Percentiles rank a stretch among this genome's conserved stretches.
Evolutionary conservation across 2,797 vertebrate genomes (phyloP).

Genomic region (Hipposideros larvatus): DNA sequence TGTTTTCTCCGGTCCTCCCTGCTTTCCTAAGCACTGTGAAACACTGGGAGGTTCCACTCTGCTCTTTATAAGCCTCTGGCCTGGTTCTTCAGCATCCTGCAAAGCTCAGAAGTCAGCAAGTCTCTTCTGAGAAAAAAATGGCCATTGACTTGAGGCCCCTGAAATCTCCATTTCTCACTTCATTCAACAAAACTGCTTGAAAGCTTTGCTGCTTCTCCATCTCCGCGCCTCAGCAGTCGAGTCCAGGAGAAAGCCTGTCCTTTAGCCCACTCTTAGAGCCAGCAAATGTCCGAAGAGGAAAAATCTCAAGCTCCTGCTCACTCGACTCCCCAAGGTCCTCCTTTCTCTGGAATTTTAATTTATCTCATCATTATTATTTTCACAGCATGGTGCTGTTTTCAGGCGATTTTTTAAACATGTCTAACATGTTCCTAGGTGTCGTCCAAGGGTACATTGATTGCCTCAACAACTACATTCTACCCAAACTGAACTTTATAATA

Average conservation of each 20-base stretch:
- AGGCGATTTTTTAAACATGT: background rate
- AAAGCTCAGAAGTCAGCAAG: background rate
- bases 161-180: background rate
- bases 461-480: background rate
- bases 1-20: background rate
- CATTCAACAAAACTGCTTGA: background rate
- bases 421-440: background rate
- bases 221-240: background rate
- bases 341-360: background rate
- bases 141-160: background rate
- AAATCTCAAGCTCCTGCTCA: background rate
- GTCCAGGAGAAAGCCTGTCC: background rate
- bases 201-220: background rate
- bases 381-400: too few species aligned
- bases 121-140: background rate
- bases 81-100: background rate
- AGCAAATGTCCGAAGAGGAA: background rate
- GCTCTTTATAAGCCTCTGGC: background rate
- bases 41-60: background rate
- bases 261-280: background rate
- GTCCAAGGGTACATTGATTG: background rate
- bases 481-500: background rate
- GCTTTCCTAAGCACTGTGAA: background rate
- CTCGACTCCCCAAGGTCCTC: background rate
- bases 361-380: background rate